A percentile compares a stretch with the other conserved stretches of the same genome.
Conservation (phyloP, 2,113 vertebrate genomes). For the Albula goreensis region DNA sequence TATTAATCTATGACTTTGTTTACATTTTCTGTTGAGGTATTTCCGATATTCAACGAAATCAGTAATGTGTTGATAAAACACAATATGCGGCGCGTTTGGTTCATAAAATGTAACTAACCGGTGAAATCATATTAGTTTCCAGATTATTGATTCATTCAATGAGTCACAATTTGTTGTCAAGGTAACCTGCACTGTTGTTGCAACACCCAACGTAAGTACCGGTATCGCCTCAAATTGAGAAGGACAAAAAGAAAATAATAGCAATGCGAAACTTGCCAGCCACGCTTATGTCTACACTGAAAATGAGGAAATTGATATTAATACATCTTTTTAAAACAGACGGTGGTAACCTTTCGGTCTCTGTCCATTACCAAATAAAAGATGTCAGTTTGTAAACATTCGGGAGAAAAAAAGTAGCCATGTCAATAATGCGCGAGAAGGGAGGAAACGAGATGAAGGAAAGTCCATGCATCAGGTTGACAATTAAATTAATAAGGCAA, state of each 20-base stretch:
- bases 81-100: conserved; percentile 49
- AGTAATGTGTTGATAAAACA: background rate
- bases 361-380: too few species aligned
- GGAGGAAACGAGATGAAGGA: background rate
- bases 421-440: background rate
- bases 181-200: conserved; percentile 57
- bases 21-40: too few species aligned
- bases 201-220: conserved; percentile 26
- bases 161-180: conserved; percentile 71
- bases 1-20: background rate
- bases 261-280: background rate
- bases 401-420: background rate
- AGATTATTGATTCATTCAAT: conserved; percentile 61
- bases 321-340: background rate
- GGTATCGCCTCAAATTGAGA: background rate
- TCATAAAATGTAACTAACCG: conserved; percentile 58
- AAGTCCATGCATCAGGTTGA: conserved; percentile 72
- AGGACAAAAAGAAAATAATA: background rate
- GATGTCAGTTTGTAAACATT: too few species aligned
- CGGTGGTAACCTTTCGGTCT: too few species aligned
- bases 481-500: background rate
- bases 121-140: conserved; percentile 67
- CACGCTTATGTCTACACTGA: background rate
- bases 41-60: too few species aligned
- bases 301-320: background rate